phyloP scores from a whole-genome alignment of 2,113 vertebrate genomes.

The Romanogobio albipinnatus region DNA sequence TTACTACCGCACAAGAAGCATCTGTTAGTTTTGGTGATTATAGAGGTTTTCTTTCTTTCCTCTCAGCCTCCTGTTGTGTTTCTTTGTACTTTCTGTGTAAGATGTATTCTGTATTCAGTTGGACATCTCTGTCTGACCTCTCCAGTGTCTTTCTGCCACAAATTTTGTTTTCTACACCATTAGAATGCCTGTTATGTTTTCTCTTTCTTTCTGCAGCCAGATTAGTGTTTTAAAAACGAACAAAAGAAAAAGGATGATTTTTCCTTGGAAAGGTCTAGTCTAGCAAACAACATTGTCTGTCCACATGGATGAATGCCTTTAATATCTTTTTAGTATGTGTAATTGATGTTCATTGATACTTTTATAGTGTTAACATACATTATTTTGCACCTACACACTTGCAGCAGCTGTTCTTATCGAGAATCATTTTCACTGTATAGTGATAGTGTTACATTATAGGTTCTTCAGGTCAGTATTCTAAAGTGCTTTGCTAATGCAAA shows the following conservation, averaged over 20 bases:
- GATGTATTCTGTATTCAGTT: conserved; percentile 23
- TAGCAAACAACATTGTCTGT: neutral
- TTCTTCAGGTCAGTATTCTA: neutral
- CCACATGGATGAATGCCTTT: neutral
- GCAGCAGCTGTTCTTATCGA: neutral
- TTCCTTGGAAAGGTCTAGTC: neutral
- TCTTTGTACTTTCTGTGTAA: neutral
- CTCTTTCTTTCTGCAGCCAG: neutral
- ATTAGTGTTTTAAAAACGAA: conserved; percentile 5
- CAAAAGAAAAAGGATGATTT: neutral
- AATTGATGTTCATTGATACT: neutral
- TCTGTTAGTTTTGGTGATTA: conserved; percentile 6
- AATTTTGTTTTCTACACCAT: conserved; percentile 34
- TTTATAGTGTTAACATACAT: neutral
- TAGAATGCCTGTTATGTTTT: conserved; percentile 33
- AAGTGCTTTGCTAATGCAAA: neutral
- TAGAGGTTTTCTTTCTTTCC: conserved; percentile 20
- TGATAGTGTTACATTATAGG: neutral
- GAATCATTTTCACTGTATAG: neutral
- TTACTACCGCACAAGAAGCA: neutral
- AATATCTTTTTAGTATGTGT: neutral
- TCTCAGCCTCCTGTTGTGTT: neutral
- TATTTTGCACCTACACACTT: neutral
- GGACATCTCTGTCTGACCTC: conserved; percentile 24
- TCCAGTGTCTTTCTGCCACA: neutral